phyloP scores from a whole-genome alignment of 2,888 invertebrate species.

The Corbicula japonica region DNA sequence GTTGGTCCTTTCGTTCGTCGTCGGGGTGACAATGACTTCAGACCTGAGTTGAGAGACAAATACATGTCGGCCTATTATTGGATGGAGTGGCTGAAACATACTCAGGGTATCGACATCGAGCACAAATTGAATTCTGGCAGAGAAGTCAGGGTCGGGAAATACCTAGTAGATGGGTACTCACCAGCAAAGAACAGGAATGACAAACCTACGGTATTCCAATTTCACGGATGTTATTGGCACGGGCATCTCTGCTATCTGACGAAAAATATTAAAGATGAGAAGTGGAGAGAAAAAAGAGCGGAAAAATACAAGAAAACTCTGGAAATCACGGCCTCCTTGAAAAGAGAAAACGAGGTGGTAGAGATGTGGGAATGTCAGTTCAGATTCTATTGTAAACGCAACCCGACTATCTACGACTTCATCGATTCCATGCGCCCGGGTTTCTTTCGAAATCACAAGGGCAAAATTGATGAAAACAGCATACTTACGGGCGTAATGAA shows the following conservation, averaged over 20 bases:
- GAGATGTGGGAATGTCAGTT: conserved; percentile 57
- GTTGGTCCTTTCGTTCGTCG: no score
- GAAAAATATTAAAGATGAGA: conserved; percentile 39
- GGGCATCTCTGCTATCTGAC: conserved; percentile 40
- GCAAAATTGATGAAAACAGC: conserved; percentile 20
- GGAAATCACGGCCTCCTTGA: conserved; percentile 34
- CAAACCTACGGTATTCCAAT: conserved; percentile 37
- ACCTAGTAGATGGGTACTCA: conserved; percentile 46
- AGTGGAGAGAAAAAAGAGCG: conserved; percentile 33
- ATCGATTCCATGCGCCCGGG: conserved; percentile 35
- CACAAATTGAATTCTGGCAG: conserved; percentile 27
- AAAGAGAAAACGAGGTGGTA: conserved; percentile 26
- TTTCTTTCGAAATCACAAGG: conserved; percentile 37
- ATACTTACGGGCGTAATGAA: conserved; percentile 45
- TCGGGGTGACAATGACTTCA: no score
- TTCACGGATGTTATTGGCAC: conserved; percentile 56
- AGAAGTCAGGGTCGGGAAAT: conserved; percentile 41
- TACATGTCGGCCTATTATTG: no score
- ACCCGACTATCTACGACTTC: conserved; percentile 44
- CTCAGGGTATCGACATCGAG: conserved; percentile 17
- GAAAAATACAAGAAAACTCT: no score
- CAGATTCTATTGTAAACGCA: conserved; percentile 32
- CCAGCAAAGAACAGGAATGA: not conserved
- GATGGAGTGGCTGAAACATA: no score
- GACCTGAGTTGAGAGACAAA: no score